These are phyloP conservation scores for Pinctada fucata DNA, from an alignment of 2,888 invertebrate genomes.

Conservation along the genomic window DNA sequence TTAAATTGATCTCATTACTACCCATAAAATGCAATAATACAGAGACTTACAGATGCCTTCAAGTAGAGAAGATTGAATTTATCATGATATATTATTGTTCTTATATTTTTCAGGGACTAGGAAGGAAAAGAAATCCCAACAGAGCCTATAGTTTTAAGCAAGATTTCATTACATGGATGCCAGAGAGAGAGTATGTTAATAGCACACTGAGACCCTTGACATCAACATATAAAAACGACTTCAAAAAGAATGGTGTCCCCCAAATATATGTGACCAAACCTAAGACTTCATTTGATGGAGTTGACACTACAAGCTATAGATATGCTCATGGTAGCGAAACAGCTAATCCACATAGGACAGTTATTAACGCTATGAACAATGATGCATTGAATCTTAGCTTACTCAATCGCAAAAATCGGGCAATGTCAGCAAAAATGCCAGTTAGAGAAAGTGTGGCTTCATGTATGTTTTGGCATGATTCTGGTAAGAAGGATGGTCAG, in stretches of 20 bases:
- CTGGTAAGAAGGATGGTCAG: slow-evolving; percentile 21
- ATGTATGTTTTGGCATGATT: slow-evolving; percentile 67
- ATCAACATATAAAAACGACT: slow-evolving; percentile 69
- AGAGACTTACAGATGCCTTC: too few relatives aligned
- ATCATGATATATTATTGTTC: too few relatives aligned
- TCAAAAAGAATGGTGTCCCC: slow-evolving; percentile 40
- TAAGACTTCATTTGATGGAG: slow-evolving; percentile 68
- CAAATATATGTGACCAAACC: slow-evolving; percentile 66
- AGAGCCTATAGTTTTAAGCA: slow-evolving; percentile 61
- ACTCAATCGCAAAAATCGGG: slow-evolving; percentile 56
- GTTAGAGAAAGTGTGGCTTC: slow-evolving; percentile 67
- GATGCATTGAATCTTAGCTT: slow-evolving; percentile 60
- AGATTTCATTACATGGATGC: slow-evolving; percentile 71
- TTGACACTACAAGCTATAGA: slow-evolving; percentile 66
- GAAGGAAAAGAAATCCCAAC: slow-evolving; percentile 64
- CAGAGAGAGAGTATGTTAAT: slow-evolving; percentile 61
- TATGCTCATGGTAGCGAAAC: slow-evolving; percentile 68
- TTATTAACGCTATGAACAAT: slow-evolving; percentile 66
- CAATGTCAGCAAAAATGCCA: slow-evolving; percentile 53
- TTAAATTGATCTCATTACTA: too few relatives aligned
- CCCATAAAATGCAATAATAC: too few relatives aligned
- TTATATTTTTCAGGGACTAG: slow-evolving; percentile 62
- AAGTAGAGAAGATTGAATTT: too few relatives aligned
- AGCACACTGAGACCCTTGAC: slow-evolving; percentile 55
- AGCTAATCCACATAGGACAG: slow-evolving; percentile 58